Evolutionary conservation across 2,797 vertebrate genomes (phyloP).

Genomic region (Syndactyla subalaris): DNA sequence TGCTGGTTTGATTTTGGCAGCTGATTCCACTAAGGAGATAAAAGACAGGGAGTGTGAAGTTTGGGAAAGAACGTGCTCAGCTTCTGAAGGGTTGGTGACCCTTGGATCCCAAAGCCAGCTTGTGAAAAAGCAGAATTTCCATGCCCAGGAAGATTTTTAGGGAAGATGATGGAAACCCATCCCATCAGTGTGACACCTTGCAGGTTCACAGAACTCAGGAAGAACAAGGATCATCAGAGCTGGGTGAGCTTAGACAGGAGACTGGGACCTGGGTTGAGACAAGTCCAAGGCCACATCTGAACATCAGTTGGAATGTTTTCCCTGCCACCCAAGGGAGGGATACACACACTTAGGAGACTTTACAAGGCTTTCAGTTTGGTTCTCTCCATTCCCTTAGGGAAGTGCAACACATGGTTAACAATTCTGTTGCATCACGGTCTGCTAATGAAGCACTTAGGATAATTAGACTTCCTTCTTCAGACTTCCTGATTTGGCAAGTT

Average conservation of each 20-base stretch:
- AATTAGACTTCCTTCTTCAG: slow-evolving; percentile 23
- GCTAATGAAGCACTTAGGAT: neutral
- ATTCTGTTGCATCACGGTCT: neutral
- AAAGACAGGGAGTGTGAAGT: neutral
- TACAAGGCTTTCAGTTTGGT: neutral
- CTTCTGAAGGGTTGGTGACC: neutral
- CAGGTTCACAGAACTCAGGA: neutral
- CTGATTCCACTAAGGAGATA: neutral
- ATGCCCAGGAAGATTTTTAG: neutral
- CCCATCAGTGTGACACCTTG: neutral
- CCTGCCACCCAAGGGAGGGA: neutral
- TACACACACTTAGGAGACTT: neutral
- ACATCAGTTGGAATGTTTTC: neutral
- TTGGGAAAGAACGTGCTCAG: neutral
- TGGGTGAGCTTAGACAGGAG: neutral
- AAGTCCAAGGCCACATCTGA: neutral
- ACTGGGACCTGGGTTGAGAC: accelerated
- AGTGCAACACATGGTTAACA: neutral
- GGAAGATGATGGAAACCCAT: neutral
- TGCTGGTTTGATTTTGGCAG: neutral
- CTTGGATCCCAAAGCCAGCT: neutral
- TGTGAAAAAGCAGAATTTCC: neutral
- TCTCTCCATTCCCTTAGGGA: neutral
- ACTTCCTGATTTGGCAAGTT: slow-evolving; percentile 11
- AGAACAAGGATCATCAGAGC: accelerated